A percentile compares a stretch with the other conserved stretches of the same genome.
These are phyloP conservation scores for Dinoponera quadriceps DNA, from an alignment of 1,140 invertebrate species.

Conservation along the genomic window DNA sequence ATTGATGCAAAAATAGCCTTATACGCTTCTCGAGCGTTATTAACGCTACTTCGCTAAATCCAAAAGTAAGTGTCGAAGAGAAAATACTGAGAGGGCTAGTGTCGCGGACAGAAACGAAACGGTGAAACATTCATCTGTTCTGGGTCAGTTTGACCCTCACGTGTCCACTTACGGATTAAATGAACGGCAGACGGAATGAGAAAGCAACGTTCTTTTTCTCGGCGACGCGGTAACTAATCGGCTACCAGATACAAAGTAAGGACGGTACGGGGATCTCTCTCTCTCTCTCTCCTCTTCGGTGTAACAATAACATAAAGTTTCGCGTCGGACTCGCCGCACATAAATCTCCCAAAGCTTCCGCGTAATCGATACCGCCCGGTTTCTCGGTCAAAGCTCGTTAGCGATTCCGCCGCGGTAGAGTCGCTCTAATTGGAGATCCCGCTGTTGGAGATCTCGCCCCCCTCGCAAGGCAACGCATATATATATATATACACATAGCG, in stretches of 20 bases:
- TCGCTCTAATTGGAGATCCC: slow-evolving; percentile 72
- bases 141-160: too few species aligned
- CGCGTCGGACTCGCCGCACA: slow-evolving; percentile 21
- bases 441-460: slow-evolving; percentile 40
- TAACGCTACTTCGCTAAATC: too few species aligned
- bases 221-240: neutral
- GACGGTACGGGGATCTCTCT: too few species aligned
- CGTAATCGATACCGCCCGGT: slow-evolving; percentile 66
- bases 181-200: neutral
- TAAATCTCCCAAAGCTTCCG: slow-evolving; percentile 63
- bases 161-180: too few species aligned
- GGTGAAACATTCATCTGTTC: too few species aligned
- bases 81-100: too few species aligned
- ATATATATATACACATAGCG: slow-evolving; percentile 26
- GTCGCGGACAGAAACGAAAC: too few species aligned
- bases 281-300: too few species aligned
- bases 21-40: too few species aligned
- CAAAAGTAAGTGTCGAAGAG: too few species aligned
- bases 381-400: slow-evolving; percentile 74
- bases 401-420: slow-evolving; percentile 65
- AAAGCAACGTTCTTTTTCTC: neutral
- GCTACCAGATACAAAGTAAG: neutral
- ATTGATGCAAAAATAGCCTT: too few species aligned
- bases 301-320: slow-evolving; percentile 36
- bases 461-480: slow-evolving; percentile 51